These are phyloP conservation scores for Stegostoma tigrinum DNA, from an alignment of 2,113 vertebrate species.

Conservation along the genomic window DNA sequence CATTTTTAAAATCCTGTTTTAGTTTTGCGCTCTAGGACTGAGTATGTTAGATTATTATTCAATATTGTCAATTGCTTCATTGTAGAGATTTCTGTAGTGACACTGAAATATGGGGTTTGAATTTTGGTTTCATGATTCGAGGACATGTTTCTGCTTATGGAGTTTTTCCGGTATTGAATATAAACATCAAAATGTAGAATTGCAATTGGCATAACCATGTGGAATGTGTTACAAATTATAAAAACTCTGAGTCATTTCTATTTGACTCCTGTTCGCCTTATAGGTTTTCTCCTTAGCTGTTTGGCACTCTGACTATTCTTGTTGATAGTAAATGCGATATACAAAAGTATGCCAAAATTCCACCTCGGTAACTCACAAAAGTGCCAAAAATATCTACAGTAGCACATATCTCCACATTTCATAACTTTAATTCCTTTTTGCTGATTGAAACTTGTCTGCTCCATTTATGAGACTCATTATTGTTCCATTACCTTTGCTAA, in stretches of 20 bases:
- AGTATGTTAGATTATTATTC: neutral
- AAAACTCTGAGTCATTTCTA: neutral
- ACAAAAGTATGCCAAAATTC: neutral
- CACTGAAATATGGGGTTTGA: neutral
- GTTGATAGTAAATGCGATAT: neutral
- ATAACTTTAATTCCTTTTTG: neutral
- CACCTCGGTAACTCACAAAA: neutral
- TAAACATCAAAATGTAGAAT: neutral
- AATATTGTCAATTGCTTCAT: neutral
- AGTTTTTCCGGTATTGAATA: neutral
- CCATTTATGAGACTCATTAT: neutral
- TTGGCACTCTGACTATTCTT: neutral
- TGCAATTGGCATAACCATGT: neutral
- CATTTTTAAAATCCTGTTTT: neutral
- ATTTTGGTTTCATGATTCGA: neutral
- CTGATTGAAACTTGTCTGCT: neutral
- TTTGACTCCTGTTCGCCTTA: neutral
- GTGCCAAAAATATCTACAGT: neutral
- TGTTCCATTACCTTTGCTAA: neutral
- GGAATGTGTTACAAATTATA: neutral
- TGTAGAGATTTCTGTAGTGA: neutral
- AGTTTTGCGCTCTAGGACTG: neutral
- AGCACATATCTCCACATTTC: neutral
- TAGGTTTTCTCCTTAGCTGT: neutral
- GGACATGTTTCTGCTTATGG: neutral